Base-by-base conservation (phyloP, 1,140 invertebrate species). In the Schlechtendalia chinensis region DNA sequence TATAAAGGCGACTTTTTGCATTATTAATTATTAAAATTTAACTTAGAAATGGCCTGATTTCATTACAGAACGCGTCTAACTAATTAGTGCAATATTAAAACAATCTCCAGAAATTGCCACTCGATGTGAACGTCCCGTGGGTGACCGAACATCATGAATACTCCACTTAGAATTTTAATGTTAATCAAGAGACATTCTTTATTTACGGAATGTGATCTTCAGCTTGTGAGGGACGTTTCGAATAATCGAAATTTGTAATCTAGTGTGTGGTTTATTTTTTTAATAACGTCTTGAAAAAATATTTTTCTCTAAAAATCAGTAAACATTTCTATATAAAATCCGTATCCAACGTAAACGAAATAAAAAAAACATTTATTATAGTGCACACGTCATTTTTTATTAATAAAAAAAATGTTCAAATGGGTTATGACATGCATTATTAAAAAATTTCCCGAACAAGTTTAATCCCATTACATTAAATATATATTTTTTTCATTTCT, bases 381-480 rank as follows among this genome's bases (percentile, higher is more conserved):
- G 14, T 4, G 19, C 39, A 12, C 11, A 67, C 63, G 1, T 17
- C 6, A 45, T 45, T 67, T 29, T 63, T 63, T 29, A 58, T 24
- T 32, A n/a, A 32, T 39, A 39, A 39, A 39, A 39, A 39, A 39
- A n/a, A 61, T 65, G 29, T 12, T 27, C 17, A 65, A 65, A 39
- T 39, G 19, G 8, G 14, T 67, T 67, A 1, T 45, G n/a, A 45
- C 32, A 45, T 12, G 19, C 32, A 67, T 67, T 67, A 67, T 45
- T 67, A 67, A 67, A 67, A 39, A 32, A 67, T 45, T 11, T 63
- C 39, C n/a, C 39, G 10, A 67, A 67, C 32, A 22, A 32, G 32
- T 22, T 14, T 22, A 65, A 39, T 32, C 17, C 29, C 19, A n/a
- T 6, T 8, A 19, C 29, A 32, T 65, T 65, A 65, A n/a, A 65